Conservation (phyloP, 2,888 invertebrate genomes). For the Acrocyrtus sp. region DNA sequence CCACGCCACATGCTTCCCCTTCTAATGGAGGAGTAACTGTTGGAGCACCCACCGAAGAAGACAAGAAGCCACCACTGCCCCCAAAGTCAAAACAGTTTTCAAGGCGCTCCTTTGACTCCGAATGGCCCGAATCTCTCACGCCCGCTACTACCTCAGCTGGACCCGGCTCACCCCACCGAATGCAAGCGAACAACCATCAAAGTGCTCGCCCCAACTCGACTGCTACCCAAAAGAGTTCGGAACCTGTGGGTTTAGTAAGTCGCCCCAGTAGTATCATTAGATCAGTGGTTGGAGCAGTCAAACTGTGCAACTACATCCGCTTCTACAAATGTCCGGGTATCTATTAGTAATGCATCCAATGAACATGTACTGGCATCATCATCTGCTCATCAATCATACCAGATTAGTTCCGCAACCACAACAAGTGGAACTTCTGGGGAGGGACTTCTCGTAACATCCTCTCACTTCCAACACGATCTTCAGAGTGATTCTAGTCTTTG, state of each 20-base stretch:
- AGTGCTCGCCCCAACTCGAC: background rate
- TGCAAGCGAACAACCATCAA: constrained; percentile 10
- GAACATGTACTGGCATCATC: constrained; percentile 17
- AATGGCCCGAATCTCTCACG: constrained; percentile 49
- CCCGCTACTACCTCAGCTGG: constrained; percentile 38
- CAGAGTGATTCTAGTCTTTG: constrained; percentile 50
- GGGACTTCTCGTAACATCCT: constrained; percentile 24
- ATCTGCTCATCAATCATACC: constrained; percentile 26
- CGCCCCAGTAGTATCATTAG: constrained; percentile 46
- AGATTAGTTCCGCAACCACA: constrained; percentile 35
- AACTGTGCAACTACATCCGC: constrained; percentile 17
- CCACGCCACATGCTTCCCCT: too few relatives aligned
- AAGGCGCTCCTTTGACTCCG: constrained; percentile 60
- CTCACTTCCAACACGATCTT: constrained; percentile 9
- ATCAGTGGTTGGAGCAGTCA: constrained; percentile 61
- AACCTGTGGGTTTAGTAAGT: constrained; percentile 23
- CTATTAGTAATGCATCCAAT: constrained; percentile 34
- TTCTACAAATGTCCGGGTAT: constrained; percentile 27
- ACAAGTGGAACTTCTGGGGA: constrained; percentile 1
- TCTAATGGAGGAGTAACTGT: too few relatives aligned
- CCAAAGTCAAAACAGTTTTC: constrained; percentile 61
- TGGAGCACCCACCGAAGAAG: background rate
- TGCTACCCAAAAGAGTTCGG: background rate
- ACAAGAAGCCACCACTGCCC: constrained; percentile 58
- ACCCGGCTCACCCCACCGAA: constrained; percentile 30